These are phyloP conservation scores for Cynoglossus semilaevis DNA, from an alignment of 2,113 vertebrate species.

Conservation along the genomic window DNA sequence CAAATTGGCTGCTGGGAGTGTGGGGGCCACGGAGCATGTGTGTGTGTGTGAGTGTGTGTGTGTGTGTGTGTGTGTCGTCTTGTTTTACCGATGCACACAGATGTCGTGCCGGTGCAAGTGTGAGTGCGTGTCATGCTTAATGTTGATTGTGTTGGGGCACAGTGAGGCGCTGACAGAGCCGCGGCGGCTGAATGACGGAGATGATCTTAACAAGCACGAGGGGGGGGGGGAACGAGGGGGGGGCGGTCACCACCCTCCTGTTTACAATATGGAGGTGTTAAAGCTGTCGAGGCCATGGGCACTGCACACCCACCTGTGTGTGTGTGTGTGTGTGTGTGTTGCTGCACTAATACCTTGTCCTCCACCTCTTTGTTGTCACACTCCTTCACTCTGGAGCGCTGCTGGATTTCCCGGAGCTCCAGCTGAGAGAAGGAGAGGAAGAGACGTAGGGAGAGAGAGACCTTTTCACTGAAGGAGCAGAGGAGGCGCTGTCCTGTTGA, in stretches of 20 bases:
- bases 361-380: constrained; percentile 67
- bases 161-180: constrained; percentile 77
- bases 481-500: constrained; percentile 4
- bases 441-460: constrained; percentile 24
- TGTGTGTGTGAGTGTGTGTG: constrained; percentile 42
- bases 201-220: constrained; percentile 80
- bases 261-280: constrained; percentile 81
- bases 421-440: constrained; percentile 49
- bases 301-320: constrained; percentile 39
- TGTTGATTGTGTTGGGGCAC: constrained; percentile 78
- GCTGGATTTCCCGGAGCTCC: constrained; percentile 52
- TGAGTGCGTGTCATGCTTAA: constrained; percentile 75
- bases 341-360: constrained; percentile 58
- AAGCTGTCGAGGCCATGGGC: constrained; percentile 77
- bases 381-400: constrained; percentile 54
- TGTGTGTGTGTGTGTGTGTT: constrained; percentile 9
- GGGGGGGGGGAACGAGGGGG: constrained; percentile 72
- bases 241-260: constrained; percentile 75
- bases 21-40: neutral
- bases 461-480: constrained; percentile 38
- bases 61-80: constrained; percentile 18
- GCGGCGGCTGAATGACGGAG: constrained; percentile 78
- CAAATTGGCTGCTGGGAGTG: constrained; percentile 10
- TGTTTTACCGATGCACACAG: constrained; percentile 28
- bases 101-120: constrained; percentile 9